These are phyloP conservation scores for Eristalis intricaria DNA, from an alignment of 2,888 invertebrate genomes.

Conservation along the genomic window DNA sequence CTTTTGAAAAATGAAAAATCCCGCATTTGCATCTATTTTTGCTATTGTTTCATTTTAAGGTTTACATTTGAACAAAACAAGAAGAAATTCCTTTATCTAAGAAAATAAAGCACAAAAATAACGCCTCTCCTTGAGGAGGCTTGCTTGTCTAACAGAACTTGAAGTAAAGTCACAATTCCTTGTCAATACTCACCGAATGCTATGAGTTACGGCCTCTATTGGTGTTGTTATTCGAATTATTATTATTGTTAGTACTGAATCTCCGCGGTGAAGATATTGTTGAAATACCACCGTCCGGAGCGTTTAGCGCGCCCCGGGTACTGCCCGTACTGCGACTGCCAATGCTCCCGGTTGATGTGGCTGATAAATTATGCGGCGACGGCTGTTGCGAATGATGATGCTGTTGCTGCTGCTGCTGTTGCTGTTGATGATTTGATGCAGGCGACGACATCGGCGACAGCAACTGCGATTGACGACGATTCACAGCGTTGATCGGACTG, in stretches of 20 bases:
- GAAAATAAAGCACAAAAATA: neutral
- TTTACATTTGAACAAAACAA: slow-evolving; percentile 5
- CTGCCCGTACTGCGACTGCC: slow-evolving; percentile 17
- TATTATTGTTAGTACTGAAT: slow-evolving; percentile 20
- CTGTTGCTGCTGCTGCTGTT: slow-evolving; percentile 13
- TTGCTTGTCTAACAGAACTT: slow-evolving; percentile 44
- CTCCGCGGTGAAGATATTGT: slow-evolving; percentile 42
- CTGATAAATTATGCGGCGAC: slow-evolving; percentile 15
- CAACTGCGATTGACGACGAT: slow-evolving; percentile 52
- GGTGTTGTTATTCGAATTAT: neutral
- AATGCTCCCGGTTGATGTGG: slow-evolving; percentile 32
- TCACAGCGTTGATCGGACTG: slow-evolving; percentile 24
- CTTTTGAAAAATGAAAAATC: slow-evolving; percentile 52
- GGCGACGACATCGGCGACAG: slow-evolving; percentile 60
- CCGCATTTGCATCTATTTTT: slow-evolving; percentile 35
- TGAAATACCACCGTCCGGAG: slow-evolving; percentile 10
- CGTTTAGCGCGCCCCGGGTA: neutral
- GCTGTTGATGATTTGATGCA: slow-evolving; percentile 42
- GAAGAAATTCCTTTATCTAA: slow-evolving; percentile 39
- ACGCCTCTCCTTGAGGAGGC: neutral
- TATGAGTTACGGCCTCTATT: slow-evolving; percentile 56
- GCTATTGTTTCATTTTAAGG: slow-evolving; percentile 30
- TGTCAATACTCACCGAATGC: slow-evolving; percentile 62
- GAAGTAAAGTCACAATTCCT: slow-evolving; percentile 54
- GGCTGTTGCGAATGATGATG: slow-evolving; percentile 11